Base-by-base conservation (phyloP, 1,140 invertebrate species). In the Planococcus citri region DNA sequence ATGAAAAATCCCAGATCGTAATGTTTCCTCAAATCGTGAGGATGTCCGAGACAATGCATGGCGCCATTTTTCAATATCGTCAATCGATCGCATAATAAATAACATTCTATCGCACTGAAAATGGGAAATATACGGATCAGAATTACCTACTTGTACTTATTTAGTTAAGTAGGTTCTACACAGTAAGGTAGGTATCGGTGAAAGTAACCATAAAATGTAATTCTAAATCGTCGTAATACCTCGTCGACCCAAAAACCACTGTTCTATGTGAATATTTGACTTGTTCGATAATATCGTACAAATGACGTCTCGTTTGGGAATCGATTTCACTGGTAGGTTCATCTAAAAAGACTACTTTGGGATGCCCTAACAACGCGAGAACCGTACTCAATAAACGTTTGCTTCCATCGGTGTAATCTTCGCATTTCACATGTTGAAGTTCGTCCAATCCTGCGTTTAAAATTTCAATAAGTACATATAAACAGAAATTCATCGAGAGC, bases 361-460 rank as follows among this genome's bases (percentile, higher is more conserved):
- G 91, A 80, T 94, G 87, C n/a, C 92, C 94, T 37, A 97, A 83
- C 72, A 97, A 86, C 8, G 95, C 90, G 61, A 99, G 86, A 0
- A 94, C 94, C 51, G 94, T 92, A 73, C 91, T 95, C 25, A 99
- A 79, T 78, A 98, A 97, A 58, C 95, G 83, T 77, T 95, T 97
- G 74, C 97, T 98, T 0, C 95, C 96, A 12, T 93, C 93, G 76
- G 92, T 95, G 51, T 76, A 76, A 14, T 27, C 68, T 17, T 72
- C 73, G 68, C 73, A 72, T 17, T 33, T 27, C 57, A 64, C 60
- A 69, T 74, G 38, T 41, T 69, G 64, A 61, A 73, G 72, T 22
- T 74, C 75, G 24, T 71, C 68, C 41, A 74, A 24, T 14, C 72
- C 73, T 75, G 51, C 27, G 14, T 25, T 27, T 24, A 61, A 22